phyloP scores from a whole-genome alignment of 1,140 invertebrate genomes.

The Bombyx mandarina region DNA sequence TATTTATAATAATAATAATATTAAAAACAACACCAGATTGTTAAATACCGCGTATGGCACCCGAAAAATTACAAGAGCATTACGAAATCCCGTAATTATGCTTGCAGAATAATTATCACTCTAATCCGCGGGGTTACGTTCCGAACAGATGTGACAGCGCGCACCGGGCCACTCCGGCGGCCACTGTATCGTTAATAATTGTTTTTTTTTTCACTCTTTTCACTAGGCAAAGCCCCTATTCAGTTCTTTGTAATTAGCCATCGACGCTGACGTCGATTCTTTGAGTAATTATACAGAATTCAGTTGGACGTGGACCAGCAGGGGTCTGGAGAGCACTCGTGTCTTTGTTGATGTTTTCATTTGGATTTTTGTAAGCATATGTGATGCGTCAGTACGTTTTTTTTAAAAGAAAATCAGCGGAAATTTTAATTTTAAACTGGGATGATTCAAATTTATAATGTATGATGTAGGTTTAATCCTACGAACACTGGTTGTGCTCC shows the following conservation, averaged over 20 bases:
- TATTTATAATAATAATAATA: too few relatives aligned
- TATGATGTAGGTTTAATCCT: too few relatives aligned
- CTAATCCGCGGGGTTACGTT: conserved; percentile 51
- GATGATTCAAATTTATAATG: too few relatives aligned
- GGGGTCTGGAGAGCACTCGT: conserved; percentile 17
- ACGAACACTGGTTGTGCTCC: too few relatives aligned
- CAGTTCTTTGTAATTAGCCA: conserved; percentile 66
- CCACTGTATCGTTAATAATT: conserved; percentile 68
- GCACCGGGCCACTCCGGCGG: conserved; percentile 57
- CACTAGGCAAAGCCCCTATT: conserved; percentile 54
- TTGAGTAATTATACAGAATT: conserved; percentile 49
- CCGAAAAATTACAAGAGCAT: conserved; percentile 2
- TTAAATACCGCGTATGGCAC: background rate
- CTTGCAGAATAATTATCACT: conserved; percentile 63
- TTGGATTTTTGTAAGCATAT: background rate
- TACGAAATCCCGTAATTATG: conserved; percentile 63
- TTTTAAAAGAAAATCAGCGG: too few relatives aligned
- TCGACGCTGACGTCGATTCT: conserved; percentile 51
- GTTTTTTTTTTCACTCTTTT: conserved; percentile 55
- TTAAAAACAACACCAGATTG: too few relatives aligned
- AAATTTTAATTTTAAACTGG: too few relatives aligned
- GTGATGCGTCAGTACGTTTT: too few relatives aligned
- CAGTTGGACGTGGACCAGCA: conserved; percentile 27
- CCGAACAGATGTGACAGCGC: conserved; percentile 58
- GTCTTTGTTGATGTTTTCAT: conserved; percentile 6